Base-by-base conservation (phyloP, 2,113 vertebrate species). In the Seriola quinqueradiata region DNA sequence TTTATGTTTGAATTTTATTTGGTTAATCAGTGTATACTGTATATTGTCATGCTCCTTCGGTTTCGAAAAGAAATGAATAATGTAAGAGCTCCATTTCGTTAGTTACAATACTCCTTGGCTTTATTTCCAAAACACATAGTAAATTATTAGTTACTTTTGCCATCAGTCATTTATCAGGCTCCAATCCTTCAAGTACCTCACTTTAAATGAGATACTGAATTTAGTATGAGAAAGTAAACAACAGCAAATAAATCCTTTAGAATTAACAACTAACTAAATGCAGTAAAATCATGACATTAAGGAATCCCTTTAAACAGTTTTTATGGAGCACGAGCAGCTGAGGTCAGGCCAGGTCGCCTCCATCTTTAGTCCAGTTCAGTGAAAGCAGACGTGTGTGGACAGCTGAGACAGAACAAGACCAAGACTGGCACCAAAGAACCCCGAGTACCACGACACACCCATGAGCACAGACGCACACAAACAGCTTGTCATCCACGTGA, bases 391-490 rank as follows among this genome's bases (percentile, higher is more conserved):
- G 57, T 28, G 79, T 74, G 82, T 86, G 81, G 52, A 84, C 64
- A 76, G 79, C 82, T 16, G 65, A 36, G 60, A 83, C 63, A 79
- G 54, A 73, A 85, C 77, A 82, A 70, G 61, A 81, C 57, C 79
- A 75, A 50, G 74, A 80, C 82, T 52, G 79, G 78, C 85, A 88
- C 79, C 81, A 76, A 71, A 75, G 59, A 74, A 54, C 48, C 83
- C 79, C 60, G 64, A 42, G 82, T 0, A 87, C 59, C 73, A 79
- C 44, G 58, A 74, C 88, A 90, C 88, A 87, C 78, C 83, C 87
- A 84, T n/a, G 79, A 79, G 77, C 79, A 91, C 76, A 89, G 71
- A 86, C 70, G 19, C 5, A 89, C 90, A 92, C 84, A 90, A 25
- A 87, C 84, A 78, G 28, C 46, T 71, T 11, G 64, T 82, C 84